Percentiles rank a stretch among this genome's conserved stretches.
Conservation (phyloP, 2,888 invertebrate species). For the Scaptomyza parva region DNA sequence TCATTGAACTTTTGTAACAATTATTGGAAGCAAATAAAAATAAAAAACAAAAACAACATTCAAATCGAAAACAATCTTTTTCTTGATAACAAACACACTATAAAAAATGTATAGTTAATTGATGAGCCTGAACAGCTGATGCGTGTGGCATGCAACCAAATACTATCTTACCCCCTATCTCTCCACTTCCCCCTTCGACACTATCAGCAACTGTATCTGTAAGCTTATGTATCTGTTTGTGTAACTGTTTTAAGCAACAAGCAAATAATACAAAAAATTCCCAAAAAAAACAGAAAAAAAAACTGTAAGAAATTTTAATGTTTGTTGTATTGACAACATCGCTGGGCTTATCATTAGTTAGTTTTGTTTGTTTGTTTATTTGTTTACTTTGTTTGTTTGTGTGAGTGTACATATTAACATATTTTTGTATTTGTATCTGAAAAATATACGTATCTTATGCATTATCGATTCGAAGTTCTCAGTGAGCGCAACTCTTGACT, state of each 20-base stretch:
- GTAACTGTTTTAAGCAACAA: conserved; percentile 69
- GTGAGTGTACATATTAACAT: conserved; percentile 56
- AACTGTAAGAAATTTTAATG: conserved; percentile 17
- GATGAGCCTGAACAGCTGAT: conserved; percentile 27
- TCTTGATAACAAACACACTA: conserved; percentile 26
- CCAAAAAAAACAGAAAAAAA: conserved; percentile 8
- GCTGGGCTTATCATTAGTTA: conserved; percentile 60
- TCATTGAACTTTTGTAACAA: conserved; percentile 72
- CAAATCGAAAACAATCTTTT: not conserved
- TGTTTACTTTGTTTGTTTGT: conserved; percentile 44
- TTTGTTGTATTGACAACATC: conserved; percentile 69
- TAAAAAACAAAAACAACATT: not conserved
- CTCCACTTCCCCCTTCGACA: not conserved
- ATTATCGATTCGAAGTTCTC: conserved; percentile 12
- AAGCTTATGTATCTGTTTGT: conserved; percentile 41
- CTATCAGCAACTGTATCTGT: conserved; percentile 29
- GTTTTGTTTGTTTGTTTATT: conserved; percentile 42
- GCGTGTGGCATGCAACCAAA: conserved; percentile 7
- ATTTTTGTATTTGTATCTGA: conserved; percentile 24
- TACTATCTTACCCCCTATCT: not conserved
- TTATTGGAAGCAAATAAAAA: conserved; percentile 26
- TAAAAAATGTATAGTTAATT: conserved; percentile 22
- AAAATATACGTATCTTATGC: conserved; percentile 12
- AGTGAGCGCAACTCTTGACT: conserved; percentile 12
- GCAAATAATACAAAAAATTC: conserved; percentile 59